phyloP scores from a whole-genome alignment of 2,113 vertebrate species.

The Bambusicola thoracicus region DNA sequence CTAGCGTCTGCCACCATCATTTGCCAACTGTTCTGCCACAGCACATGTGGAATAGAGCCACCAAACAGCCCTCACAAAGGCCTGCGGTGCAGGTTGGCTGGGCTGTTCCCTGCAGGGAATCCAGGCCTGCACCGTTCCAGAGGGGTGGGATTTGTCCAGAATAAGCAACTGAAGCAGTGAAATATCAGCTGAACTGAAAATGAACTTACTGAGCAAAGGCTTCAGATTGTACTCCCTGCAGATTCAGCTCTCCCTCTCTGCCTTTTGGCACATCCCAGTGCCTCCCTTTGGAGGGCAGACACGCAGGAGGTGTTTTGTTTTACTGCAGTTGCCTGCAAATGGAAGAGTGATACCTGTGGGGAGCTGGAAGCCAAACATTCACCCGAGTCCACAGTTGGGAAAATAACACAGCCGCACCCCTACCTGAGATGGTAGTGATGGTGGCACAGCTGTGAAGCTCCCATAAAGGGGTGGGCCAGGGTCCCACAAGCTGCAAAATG shows the following conservation, averaged over 20 bases:
- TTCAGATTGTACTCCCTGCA: neutral
- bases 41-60: neutral
- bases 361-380: neutral
- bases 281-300: neutral
- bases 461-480: neutral
- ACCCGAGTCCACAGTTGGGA: accelerated
- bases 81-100: neutral
- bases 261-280: neutral
- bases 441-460: neutral
- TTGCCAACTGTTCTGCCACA: neutral
- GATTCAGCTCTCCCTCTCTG: neutral
- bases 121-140: neutral
- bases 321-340: neutral
- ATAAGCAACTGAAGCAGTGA: neutral
- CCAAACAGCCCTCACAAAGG: accelerated
- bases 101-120: neutral
- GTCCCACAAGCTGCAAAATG: neutral
- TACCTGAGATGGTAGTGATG: neutral
- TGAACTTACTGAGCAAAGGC: accelerated
- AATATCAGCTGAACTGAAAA: neutral
- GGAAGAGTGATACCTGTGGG: neutral
- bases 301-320: neutral
- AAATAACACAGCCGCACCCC: neutral
- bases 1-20: accelerated
- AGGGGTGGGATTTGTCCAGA: neutral